Percentiles rank a stretch among this genome's conserved stretches.
Conservation (phyloP, 2,888 invertebrate genomes). For the Metallyticus violacea region DNA sequence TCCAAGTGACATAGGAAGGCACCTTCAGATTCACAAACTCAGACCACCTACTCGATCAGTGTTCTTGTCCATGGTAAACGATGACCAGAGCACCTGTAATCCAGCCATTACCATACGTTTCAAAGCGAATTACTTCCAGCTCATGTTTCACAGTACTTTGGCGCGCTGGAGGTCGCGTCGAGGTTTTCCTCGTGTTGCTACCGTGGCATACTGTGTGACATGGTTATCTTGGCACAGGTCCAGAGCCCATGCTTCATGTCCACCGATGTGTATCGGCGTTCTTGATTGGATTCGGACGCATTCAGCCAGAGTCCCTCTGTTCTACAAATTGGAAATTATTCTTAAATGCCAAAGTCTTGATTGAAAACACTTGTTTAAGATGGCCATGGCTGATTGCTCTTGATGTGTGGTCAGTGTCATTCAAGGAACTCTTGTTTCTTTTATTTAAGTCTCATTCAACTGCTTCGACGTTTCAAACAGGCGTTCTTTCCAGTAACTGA, state of each 20-base stretch:
- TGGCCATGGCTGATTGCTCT: slow-evolving; percentile 7
- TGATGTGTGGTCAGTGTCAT: slow-evolving; percentile 13
- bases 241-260: neutral
- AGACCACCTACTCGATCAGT: neutral
- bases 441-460: neutral
- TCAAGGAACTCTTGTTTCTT: neutral
- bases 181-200: neutral
- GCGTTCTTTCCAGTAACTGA: neutral
- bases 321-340: slow-evolving; percentile 19
- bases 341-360: slow-evolving; percentile 14
- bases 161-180: neutral
- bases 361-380: slow-evolving; percentile 17
- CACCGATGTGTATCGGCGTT: neutral
- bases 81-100: neutral
- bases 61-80: neutral
- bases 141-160: neutral
- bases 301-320: neutral
- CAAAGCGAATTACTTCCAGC: neutral
- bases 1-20: neutral
- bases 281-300: neutral
- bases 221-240: neutral
- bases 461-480: neutral
- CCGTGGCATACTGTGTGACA: neutral
- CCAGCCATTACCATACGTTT: neutral
- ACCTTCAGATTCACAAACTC: neutral